Conservation (phyloP, 2,797 vertebrate species). For the Argentina silus region DNA sequence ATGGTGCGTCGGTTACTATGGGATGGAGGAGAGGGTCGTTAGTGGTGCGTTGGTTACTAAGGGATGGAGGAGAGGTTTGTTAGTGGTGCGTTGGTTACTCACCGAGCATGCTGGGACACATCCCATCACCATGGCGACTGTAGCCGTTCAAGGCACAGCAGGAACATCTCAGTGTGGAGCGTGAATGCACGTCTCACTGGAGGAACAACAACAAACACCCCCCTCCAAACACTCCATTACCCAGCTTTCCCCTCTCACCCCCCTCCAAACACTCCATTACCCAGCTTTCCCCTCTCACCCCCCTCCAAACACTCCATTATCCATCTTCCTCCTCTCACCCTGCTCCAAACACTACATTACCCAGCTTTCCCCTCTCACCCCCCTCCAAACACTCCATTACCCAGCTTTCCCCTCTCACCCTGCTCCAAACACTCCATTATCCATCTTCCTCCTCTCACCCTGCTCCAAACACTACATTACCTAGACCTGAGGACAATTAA, state of each 20-base stretch:
- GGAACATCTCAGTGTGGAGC: constrained; percentile 52
- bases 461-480: background rate
- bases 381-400: constrained; percentile 25
- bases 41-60: background rate
- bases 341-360: constrained; percentile 25
- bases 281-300: constrained; percentile 31
- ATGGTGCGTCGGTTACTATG: no score
- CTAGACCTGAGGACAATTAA: background rate
- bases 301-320: constrained; percentile 25
- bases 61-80: constrained; percentile 29
- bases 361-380: constrained; percentile 31
- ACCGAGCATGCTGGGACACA: constrained; percentile 51
- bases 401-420: background rate
- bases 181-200: constrained; percentile 42
- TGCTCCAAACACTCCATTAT: background rate
- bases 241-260: constrained; percentile 31
- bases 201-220: constrained; percentile 57
- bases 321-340: constrained; percentile 31
- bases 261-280: constrained; percentile 25
- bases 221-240: constrained; percentile 60
- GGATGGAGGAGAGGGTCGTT: background rate
- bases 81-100: constrained; percentile 57
- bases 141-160: constrained; percentile 57
- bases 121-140: constrained; percentile 46
- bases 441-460: background rate